phyloP scores from a whole-genome alignment of 2,113 vertebrate genomes.

The Pagrus major region DNA sequence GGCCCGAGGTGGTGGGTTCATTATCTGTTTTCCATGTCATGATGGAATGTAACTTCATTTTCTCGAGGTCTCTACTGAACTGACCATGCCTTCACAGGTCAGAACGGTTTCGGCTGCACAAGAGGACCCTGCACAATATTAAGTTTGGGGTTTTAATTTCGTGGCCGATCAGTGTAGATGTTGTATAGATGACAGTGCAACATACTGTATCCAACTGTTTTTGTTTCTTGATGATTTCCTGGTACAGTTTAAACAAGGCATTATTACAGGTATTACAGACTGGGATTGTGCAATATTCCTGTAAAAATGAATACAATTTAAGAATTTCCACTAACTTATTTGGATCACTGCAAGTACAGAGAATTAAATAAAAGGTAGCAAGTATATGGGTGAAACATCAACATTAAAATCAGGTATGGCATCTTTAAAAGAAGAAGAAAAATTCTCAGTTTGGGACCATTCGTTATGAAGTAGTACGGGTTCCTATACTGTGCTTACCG shows the following conservation, averaged over 20 bases:
- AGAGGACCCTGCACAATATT: too few species aligned
- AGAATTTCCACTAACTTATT: not conserved
- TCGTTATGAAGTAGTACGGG: not conserved
- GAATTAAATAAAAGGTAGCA: not conserved
- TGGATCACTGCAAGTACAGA: not conserved
- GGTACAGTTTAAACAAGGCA: not conserved
- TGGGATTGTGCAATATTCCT: not conserved
- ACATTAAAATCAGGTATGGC: not conserved
- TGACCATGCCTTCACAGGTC: too few species aligned
- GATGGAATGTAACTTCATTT: not conserved
- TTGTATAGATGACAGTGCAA: not conserved
- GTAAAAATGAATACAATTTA: not conserved
- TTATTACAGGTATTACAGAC: not conserved
- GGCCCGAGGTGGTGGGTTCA: slow-evolving; percentile 71
- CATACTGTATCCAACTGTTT: not conserved
- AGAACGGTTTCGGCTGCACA: too few species aligned
- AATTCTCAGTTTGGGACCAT: not conserved
- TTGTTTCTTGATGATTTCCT: not conserved
- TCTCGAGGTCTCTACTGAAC: not conserved
- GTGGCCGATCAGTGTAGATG: too few species aligned
- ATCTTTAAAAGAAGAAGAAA: not conserved
- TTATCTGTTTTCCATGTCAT: not conserved
- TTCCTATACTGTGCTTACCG: not conserved
- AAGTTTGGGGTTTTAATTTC: too few species aligned
- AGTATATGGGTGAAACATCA: not conserved